Conservation (phyloP, 2,113 vertebrate species). For the Atlantisia rogersi region DNA sequence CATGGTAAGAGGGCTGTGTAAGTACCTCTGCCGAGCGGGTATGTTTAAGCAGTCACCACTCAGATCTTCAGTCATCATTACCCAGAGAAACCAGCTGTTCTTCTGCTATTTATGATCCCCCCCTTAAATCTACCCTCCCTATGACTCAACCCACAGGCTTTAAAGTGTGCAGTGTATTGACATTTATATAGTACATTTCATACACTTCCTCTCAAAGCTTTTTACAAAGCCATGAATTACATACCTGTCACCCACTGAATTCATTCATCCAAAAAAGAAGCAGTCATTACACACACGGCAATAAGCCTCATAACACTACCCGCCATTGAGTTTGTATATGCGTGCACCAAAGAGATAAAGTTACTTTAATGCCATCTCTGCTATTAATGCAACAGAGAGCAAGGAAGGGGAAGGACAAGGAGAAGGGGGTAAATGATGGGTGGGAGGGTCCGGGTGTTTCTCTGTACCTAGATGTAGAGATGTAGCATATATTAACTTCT, state of each 20-base stretch:
- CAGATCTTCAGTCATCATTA: slow-evolving; percentile 68
- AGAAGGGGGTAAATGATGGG: neutral
- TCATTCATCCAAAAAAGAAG: slow-evolving; percentile 75
- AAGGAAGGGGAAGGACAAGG: neutral
- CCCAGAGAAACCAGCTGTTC: slow-evolving; percentile 68
- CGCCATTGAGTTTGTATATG: slow-evolving; percentile 54
- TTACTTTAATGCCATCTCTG: slow-evolving; percentile 61
- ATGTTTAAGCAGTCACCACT: slow-evolving; percentile 51
- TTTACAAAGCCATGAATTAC: slow-evolving; percentile 78
- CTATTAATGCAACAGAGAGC: slow-evolving; percentile 41
- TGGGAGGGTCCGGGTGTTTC: slow-evolving; percentile 1
- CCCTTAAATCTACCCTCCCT: slow-evolving; percentile 56
- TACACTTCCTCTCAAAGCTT: slow-evolving; percentile 75
- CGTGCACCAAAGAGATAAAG: slow-evolving; percentile 68
- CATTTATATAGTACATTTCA: slow-evolving; percentile 76
- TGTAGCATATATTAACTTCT: slow-evolving; percentile 40
- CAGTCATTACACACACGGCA: slow-evolving; percentile 69
- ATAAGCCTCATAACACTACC: slow-evolving; percentile 66
- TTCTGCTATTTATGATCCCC: slow-evolving; percentile 66
- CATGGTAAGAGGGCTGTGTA: neutral
- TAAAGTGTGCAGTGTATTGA: slow-evolving; percentile 71
- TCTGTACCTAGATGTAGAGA: slow-evolving; percentile 37
- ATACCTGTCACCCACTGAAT: slow-evolving; percentile 75
- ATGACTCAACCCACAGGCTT: slow-evolving; percentile 67
- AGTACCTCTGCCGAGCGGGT: neutral